phyloP scores from a whole-genome alignment of 2,797 vertebrate genomes.

The Spondyliosoma cantharus region DNA sequence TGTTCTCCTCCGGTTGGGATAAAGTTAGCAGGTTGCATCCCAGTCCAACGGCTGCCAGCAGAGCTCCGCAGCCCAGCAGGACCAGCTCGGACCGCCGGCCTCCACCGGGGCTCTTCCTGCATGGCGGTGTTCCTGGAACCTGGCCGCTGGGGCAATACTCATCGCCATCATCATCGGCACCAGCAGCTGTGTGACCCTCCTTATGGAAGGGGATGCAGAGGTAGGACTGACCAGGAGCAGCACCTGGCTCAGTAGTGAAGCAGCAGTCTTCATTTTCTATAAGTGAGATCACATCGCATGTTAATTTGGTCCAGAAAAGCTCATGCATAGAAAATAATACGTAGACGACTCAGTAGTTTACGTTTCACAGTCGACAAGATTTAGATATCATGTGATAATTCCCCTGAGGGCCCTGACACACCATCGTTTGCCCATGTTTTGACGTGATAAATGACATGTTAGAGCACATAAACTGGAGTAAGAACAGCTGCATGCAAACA shows the following conservation, averaged over 20 bases:
- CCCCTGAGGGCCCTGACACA: background rate
- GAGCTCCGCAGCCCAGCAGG: constrained; percentile 92
- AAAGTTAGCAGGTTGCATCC: constrained; percentile 89
- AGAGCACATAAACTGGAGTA: too few species aligned
- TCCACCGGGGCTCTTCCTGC: constrained; percentile 87
- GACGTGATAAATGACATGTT: too few species aligned
- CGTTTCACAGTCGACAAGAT: background rate
- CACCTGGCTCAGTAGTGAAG: constrained; percentile 84
- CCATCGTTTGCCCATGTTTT: too few species aligned
- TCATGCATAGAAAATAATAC: background rate
- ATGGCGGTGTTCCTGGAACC: constrained; percentile 88
- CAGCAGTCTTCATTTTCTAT: constrained; percentile 93
- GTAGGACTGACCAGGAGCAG: constrained; percentile 90
- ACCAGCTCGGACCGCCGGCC: constrained; percentile 91
- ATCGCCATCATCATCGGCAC: constrained; percentile 84
- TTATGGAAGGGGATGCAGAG: constrained; percentile 95
- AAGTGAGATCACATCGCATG: constrained; percentile 32
- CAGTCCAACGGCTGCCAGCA: constrained; percentile 92
- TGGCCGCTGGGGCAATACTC: constrained; percentile 85
- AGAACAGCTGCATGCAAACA: too few species aligned
- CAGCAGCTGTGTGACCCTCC: constrained; percentile 77
- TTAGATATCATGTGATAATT: background rate
- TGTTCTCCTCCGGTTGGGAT: constrained; percentile 88
- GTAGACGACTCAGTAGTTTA: background rate
- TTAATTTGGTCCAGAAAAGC: background rate